These are phyloP conservation scores for Parazoanthus swiftii DNA, from an alignment of 92 coral and sea anemone genomes.

Conservation along the genomic window DNA sequence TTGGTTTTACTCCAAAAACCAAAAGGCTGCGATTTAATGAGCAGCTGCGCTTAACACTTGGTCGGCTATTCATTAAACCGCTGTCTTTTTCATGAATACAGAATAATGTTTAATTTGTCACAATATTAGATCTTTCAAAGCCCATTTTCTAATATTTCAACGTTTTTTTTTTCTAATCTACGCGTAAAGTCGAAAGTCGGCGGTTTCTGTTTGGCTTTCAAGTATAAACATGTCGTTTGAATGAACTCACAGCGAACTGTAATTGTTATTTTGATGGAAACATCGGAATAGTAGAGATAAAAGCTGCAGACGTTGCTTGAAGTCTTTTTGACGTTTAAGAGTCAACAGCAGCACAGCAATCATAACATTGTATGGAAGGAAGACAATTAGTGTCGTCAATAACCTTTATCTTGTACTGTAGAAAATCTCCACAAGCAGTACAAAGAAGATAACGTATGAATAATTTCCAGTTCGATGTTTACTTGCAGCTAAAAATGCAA, in stretches of 20 bases:
- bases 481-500: conserved; percentile 73
- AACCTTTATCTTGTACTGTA: conserved; percentile 3
- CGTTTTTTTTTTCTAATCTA: background rate
- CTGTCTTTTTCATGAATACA: background rate
- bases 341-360: background rate
- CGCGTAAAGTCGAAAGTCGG: background rate
- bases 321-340: background rate
- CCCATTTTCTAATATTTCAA: background rate
- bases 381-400: background rate
- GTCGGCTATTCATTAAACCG: background rate
- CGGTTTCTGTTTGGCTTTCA: background rate
- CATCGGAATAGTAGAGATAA: background rate
- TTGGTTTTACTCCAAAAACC: background rate
- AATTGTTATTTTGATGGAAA: background rate
- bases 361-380: background rate
- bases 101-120: background rate
- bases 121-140: background rate
- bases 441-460: conserved; percentile 47
- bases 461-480: conserved; percentile 57
- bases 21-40: background rate
- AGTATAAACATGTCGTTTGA: conserved; percentile 6
- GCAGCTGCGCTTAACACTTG: conserved; percentile 9
- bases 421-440: background rate
- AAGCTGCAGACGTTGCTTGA: conserved; percentile 1
- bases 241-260: background rate